A percentile compares a stretch with the other conserved stretches of the same genome.
Evolutionary conservation across 2,888 invertebrate species (phyloP).

Genomic region (Augiades crinisus): DNA sequence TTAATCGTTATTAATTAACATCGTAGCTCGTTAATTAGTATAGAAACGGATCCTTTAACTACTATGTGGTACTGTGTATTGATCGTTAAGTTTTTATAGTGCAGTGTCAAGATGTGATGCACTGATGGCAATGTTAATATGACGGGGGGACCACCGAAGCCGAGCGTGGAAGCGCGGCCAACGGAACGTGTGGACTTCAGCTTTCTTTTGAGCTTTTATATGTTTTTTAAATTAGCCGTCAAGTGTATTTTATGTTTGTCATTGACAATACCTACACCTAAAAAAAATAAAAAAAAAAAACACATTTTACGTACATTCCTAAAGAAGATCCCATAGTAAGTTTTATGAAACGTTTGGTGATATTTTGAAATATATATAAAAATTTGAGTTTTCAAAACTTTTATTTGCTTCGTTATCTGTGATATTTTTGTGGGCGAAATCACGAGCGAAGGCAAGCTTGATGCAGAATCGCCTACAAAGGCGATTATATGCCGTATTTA

Average conservation of each 20-base stretch:
- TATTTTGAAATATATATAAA: too few relatives aligned
- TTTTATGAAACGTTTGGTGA: too few relatives aligned
- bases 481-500: neutral
- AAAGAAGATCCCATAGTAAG: too few relatives aligned
- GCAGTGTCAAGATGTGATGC: slow-evolving; percentile 13
- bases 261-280: too few relatives aligned
- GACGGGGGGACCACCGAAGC: slow-evolving; percentile 4
- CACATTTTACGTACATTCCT: too few relatives aligned
- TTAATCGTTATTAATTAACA: too few relatives aligned
- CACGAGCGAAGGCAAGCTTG: neutral
- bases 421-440: too few relatives aligned
- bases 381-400: too few relatives aligned
- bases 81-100: neutral
- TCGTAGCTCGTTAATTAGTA: neutral
- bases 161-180: neutral
- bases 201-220: neutral
- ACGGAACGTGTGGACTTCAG: neutral
- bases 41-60: too few relatives aligned
- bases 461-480: neutral
- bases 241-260: neutral
- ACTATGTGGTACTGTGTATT: neutral
- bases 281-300: too few relatives aligned
- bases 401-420: neutral
- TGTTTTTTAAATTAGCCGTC: neutral
- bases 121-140: slow-evolving; percentile 16